Base-by-base conservation (phyloP, 2,797 vertebrate genomes). In the Myotis pilosus region DNA sequence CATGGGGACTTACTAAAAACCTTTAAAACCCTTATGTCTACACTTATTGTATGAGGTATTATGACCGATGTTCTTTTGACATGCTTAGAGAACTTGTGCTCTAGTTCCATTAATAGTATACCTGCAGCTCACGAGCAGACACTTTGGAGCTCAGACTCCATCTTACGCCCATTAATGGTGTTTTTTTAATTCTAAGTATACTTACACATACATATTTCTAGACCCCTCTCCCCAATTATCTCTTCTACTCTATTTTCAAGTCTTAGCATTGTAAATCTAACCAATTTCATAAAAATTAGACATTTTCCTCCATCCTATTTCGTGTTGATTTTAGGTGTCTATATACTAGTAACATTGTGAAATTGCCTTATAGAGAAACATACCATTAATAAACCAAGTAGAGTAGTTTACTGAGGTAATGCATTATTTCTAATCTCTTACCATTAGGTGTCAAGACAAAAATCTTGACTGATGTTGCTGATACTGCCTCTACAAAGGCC, bases 381-480 rank as follows among this genome's bases (percentile, higher is more conserved):
- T 15, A n/a, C 41, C 33, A 62, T 76, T 82, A 89, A 41, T 86
- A 17, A 91, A 87, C 25, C 0, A 44, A 5, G 8, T 55, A 16
- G 1, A 49, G 1, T 4, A 80, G 74, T 84, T 95, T 17, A 94
- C n/a, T 86, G 41, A 6, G 11, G 28, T 49, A 91, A 93, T 47
- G 36, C 2, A 87, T 93, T 91, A 90, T 92, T 95, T 91, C 38
- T 72, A 90, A 83, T 89, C 55, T 92, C 60, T 36, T 80, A 83
- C 11, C 51, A 36, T 80, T 72, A 28, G 19, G 1, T 87, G 49
- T 92, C 75, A 95, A 92, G 87, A 95, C 62, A 75, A 93, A 93
- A 96, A 87, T 87, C 78, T 87, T 96, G 75, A 89, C 64, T 95
- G 87, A 90, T 76, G 49, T 82, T 13, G 3, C 23, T 86, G 55